Percentiles rank a stretch among this genome's conserved stretches.
These are phyloP conservation scores for Pediacus dermestoides DNA, from an alignment of 2,888 invertebrate species.

Conservation along the genomic window DNA sequence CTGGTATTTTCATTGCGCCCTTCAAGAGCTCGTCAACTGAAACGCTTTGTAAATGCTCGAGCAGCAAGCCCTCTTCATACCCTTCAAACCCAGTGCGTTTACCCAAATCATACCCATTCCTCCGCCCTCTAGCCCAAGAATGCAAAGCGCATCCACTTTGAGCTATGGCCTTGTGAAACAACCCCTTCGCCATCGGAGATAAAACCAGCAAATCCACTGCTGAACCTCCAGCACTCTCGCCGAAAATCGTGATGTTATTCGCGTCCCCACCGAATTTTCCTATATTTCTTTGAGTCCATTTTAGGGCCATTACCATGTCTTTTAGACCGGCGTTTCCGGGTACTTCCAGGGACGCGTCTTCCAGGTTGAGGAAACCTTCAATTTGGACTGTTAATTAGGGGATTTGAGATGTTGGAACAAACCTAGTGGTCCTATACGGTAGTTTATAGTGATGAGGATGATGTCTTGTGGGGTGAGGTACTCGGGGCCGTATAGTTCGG, in stretches of 20 bases:
- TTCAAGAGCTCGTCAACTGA: slow-evolving; percentile 43
- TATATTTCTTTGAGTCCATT: slow-evolving; percentile 54
- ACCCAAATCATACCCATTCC: slow-evolving; percentile 41
- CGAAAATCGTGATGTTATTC: slow-evolving; percentile 48
- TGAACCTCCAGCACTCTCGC: slow-evolving; percentile 52
- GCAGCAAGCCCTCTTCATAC: slow-evolving; percentile 40
- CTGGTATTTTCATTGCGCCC: slow-evolving; percentile 41
- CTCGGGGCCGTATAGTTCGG: slow-evolving; percentile 47
- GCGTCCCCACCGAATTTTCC: slow-evolving; percentile 35
- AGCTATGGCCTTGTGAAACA: slow-evolving; percentile 44
- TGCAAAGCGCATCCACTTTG: slow-evolving; percentile 42
- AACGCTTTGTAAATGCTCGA: slow-evolving; percentile 44
- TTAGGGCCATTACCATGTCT: slow-evolving; percentile 53
- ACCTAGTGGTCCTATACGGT: slow-evolving; percentile 51
- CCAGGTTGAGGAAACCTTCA: slow-evolving; percentile 51
- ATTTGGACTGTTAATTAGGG: too few species aligned
- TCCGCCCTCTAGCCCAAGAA: slow-evolving; percentile 32
- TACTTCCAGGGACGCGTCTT: slow-evolving; percentile 45
- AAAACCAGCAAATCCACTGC: slow-evolving; percentile 50
- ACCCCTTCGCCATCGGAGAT: slow-evolving; percentile 47
- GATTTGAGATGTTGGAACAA: slow-evolving; percentile 8
- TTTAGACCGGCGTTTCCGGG: slow-evolving; percentile 56
- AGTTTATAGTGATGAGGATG: slow-evolving; percentile 50
- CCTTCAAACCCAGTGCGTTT: slow-evolving; percentile 43
- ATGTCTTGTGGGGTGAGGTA: slow-evolving; percentile 51